Conservation (phyloP, 2,888 invertebrate genomes). For the Vannuccia rotundouncinata region DNA sequence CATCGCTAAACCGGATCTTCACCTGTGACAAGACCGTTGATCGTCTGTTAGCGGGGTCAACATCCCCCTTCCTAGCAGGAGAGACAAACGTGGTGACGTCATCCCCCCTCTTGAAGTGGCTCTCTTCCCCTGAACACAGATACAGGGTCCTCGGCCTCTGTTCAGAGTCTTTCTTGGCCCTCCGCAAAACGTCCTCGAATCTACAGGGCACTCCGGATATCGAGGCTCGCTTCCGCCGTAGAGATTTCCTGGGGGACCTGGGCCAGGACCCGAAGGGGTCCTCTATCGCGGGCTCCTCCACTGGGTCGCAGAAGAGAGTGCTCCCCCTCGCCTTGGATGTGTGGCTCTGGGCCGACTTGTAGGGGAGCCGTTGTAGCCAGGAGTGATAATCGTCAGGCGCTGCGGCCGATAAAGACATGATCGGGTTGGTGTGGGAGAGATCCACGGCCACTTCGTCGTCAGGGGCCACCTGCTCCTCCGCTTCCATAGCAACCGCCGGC, state of each 20-base stretch:
- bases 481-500: not conserved
- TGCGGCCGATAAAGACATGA: not conserved
- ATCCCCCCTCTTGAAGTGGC: no score
- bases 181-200: no score
- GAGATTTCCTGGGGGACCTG: not conserved
- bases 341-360: not conserved
- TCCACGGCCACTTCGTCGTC: not conserved
- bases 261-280: not conserved
- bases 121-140: not conserved
- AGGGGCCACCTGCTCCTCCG: not conserved
- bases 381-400: not conserved
- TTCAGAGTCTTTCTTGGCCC: not conserved
- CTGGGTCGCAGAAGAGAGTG: not conserved
- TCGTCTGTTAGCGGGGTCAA: no score
- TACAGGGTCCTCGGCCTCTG: not conserved
- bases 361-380: not conserved
- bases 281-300: not conserved
- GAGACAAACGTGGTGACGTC: no score
- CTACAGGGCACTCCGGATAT: not conserved
- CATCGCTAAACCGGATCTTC: no score
- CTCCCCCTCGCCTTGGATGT: no score
- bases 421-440: not conserved
- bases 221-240: not conserved
- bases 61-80: no score
- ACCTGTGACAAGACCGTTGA: no score